A percentile compares a stretch with the other conserved stretches of the same genome.
Conservation (phyloP, 2,797 vertebrate genomes). For the Danio aesculapii region DNA sequence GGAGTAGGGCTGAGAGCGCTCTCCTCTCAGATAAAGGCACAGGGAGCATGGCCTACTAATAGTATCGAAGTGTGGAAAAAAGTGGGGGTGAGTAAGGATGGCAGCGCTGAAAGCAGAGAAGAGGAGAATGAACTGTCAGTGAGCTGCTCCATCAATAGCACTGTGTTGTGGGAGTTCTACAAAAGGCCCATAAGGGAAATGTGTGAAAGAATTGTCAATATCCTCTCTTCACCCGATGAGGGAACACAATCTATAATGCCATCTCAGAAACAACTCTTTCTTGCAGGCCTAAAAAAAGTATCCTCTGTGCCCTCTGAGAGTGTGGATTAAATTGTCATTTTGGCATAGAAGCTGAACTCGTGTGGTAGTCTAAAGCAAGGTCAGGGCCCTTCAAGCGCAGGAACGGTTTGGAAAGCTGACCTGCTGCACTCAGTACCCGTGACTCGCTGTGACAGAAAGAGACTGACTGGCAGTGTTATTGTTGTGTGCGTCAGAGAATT, state of each 20-base stretch:
- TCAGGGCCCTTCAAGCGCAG: slow-evolving; percentile 35
- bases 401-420: slow-evolving; percentile 35
- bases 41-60: slow-evolving; percentile 27
- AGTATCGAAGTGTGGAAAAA: slow-evolving; percentile 33
- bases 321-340: slow-evolving; percentile 42
- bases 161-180: slow-evolving; percentile 18
- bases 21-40: slow-evolving; percentile 32
- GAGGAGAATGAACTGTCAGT: slow-evolving; percentile 37
- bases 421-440: slow-evolving; percentile 18
- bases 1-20: slow-evolving; percentile 11
- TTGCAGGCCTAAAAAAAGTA: slow-evolving; percentile 28
- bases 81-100: slow-evolving; percentile 28
- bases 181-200: slow-evolving; percentile 24
- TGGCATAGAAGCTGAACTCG: slow-evolving; percentile 18
- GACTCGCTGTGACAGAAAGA: slow-evolving; percentile 41
- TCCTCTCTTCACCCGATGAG: slow-evolving; percentile 13
- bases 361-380: slow-evolving; percentile 34
- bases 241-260: slow-evolving; percentile 28
- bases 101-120: slow-evolving; percentile 14
- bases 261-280: slow-evolving; percentile 34
- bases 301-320: background rate
- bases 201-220: slow-evolving; percentile 36
- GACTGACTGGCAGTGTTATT: slow-evolving; percentile 24
- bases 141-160: slow-evolving; percentile 37
- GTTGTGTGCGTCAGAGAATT: background rate